Percentiles rank a stretch among this genome's conserved stretches.
These are phyloP conservation scores for Beris morrisii DNA, from an alignment of 2,888 invertebrate genomes.

Conservation along the genomic window DNA sequence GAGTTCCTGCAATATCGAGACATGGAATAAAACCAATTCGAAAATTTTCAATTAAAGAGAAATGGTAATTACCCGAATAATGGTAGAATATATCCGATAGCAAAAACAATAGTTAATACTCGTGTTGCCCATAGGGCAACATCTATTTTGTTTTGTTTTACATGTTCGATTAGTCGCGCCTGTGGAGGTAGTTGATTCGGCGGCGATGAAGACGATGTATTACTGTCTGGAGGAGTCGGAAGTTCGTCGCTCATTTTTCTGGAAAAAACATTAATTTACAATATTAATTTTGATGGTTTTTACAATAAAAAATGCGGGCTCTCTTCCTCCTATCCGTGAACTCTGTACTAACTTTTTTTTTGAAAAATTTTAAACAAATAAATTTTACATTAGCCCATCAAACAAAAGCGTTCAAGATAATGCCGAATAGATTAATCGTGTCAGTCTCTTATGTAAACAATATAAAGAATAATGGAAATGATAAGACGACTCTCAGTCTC, in stretches of 20 bases:
- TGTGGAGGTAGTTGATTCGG: slow-evolving; percentile 37
- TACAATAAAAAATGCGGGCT: too few species aligned
- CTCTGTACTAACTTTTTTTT: too few species aligned
- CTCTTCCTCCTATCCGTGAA: too few species aligned
- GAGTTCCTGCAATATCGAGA: slow-evolving; percentile 62
- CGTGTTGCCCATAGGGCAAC: slow-evolving; percentile 86
- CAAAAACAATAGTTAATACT: slow-evolving; percentile 79
- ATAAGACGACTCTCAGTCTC: too few species aligned
- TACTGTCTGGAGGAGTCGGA: slow-evolving; percentile 15
- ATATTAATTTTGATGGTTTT: too few species aligned
- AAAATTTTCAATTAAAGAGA: neutral
- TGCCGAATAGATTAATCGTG: too few species aligned
- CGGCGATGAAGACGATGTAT: slow-evolving; percentile 29
- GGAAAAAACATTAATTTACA: too few species aligned
- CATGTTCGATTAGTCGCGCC: slow-evolving; percentile 65
- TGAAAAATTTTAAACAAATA: too few species aligned
- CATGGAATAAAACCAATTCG: slow-evolving; percentile 15
- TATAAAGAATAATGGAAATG: too few species aligned
- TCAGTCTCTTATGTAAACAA: too few species aligned
- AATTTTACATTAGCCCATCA: too few species aligned
- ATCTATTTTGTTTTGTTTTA: slow-evolving; percentile 82
- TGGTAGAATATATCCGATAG: slow-evolving; percentile 82
- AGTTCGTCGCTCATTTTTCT: slow-evolving; percentile 34
- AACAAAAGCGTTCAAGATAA: too few species aligned
- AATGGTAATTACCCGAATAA: slow-evolving; percentile 74